Conservation (phyloP, 2,888 invertebrate species). For the Tetranychus piercei region DNA sequence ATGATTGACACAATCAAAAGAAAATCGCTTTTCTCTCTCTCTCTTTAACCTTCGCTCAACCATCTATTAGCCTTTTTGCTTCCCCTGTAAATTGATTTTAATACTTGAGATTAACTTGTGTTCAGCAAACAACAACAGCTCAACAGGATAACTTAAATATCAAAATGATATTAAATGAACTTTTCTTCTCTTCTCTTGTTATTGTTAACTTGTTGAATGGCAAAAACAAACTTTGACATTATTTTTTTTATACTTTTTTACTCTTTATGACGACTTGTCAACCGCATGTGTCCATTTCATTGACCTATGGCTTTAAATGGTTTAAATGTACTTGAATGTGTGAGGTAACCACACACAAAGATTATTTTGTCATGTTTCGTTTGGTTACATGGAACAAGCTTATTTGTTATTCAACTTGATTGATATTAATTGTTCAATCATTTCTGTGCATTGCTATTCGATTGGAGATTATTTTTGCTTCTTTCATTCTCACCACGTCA, state of each 20-base stretch:
- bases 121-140: neutral
- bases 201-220: no score
- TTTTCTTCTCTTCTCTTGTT: no score
- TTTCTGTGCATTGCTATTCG: no score
- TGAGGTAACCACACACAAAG: conserved; percentile 1
- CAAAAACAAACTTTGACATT: no score
- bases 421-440: no score
- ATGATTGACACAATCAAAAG: neutral
- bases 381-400: no score
- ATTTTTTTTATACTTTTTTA: no score
- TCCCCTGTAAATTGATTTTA: neutral
- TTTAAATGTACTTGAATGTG: neutral
- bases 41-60: neutral
- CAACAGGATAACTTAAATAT: neutral
- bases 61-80: neutral
- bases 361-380: neutral
- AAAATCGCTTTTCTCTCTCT: neutral
- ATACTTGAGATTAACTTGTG: neutral
- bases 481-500: no score
- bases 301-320: neutral
- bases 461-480: no score
- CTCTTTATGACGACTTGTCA: no score
- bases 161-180: neutral
- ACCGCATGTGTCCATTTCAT: no score
- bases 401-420: no score